A percentile compares a stretch with the other conserved stretches of the same genome.
Evolutionary conservation across 1,140 invertebrate genomes (phyloP).

Genomic region (Hetaerina americana): DNA sequence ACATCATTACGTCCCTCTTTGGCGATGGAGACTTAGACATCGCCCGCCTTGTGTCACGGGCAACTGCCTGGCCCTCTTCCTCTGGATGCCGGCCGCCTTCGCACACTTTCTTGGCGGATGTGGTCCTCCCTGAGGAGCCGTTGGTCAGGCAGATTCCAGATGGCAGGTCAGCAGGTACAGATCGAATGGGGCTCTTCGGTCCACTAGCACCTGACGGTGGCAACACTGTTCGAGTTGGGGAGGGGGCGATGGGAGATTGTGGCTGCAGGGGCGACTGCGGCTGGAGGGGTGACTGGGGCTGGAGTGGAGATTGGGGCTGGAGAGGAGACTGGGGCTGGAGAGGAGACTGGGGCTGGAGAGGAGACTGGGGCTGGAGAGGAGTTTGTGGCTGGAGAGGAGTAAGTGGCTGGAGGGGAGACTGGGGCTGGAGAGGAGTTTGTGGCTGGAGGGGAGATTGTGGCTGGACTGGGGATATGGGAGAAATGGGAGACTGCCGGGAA

Average conservation of each 20-base stretch:
- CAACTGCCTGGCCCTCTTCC: too few species aligned
- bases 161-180: too few species aligned
- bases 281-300: background rate
- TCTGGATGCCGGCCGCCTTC: too few species aligned
- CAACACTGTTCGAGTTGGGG: too few species aligned
- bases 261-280: background rate
- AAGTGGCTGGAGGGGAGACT: background rate
- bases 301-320: background rate
- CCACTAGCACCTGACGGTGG: too few species aligned
- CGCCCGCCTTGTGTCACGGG: too few species aligned
- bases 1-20: background rate
- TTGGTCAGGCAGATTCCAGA: too few species aligned
- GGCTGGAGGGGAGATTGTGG: background rate
- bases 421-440: background rate
- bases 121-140: too few species aligned
- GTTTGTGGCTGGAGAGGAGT: background rate
- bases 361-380: background rate
- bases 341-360: background rate
- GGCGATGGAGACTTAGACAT: conserved; percentile 7
- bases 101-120: too few species aligned
- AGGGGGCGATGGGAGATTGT: too few species aligned
- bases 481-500: background rate
- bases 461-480: background rate
- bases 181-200: too few species aligned
- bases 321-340: background rate